Conservation (phyloP, 2,113 vertebrate genomes). For the Podilymbus podiceps region DNA sequence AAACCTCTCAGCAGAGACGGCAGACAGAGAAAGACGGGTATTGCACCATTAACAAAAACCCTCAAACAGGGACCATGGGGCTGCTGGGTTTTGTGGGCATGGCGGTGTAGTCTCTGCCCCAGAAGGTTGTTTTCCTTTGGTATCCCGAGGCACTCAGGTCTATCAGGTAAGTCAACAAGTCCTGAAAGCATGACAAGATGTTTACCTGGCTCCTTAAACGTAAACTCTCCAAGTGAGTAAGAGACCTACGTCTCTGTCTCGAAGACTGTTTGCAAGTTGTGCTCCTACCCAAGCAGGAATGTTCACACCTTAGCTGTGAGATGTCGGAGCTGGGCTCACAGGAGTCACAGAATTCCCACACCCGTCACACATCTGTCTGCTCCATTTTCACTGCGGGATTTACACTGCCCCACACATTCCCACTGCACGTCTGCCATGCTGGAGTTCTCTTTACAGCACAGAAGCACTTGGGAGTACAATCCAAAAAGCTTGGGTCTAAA, state of each 20-base stretch:
- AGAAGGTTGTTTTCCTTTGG: background rate
- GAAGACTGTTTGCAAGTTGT: background rate
- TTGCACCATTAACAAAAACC: background rate
- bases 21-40: background rate
- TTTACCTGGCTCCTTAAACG: background rate
- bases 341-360: background rate
- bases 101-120: background rate
- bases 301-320: fast-evolving
- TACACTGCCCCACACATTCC: background rate
- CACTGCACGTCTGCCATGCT: background rate
- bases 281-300: background rate
- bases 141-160: background rate
- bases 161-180: background rate
- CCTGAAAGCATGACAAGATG: background rate
- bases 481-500: background rate
- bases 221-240: background rate
- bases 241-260: background rate
- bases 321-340: background rate
- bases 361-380: too few species aligned
- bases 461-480: background rate
- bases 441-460: background rate
- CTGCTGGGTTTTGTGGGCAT: background rate
- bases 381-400: background rate
- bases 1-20: background rate
- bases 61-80: background rate